Conservation (phyloP, 1,140 invertebrate genomes). For the Ditylenchus dipsaci region DNA sequence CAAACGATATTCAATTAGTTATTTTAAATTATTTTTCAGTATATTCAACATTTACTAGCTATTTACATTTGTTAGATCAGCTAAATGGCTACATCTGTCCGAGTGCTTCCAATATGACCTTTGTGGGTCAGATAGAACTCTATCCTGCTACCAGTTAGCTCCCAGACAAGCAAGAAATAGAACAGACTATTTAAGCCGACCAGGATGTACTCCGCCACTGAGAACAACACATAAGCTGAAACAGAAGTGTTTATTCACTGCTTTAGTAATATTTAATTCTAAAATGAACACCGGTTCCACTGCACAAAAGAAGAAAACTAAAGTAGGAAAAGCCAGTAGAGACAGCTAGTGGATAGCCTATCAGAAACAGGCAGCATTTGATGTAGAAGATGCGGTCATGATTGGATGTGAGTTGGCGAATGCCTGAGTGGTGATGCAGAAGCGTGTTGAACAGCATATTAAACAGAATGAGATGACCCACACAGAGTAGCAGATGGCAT, state of each 20-base stretch:
- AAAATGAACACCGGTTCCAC: slow-evolving; percentile 34
- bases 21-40: too few species aligned
- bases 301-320: slow-evolving; percentile 41
- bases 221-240: slow-evolving; percentile 52
- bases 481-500: slow-evolving; percentile 45
- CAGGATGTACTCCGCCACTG: slow-evolving; percentile 51
- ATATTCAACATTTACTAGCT: too few species aligned
- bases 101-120: background rate
- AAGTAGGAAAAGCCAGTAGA: slow-evolving; percentile 52
- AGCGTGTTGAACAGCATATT: slow-evolving; percentile 55
- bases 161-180: slow-evolving; percentile 42
- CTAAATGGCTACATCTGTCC: background rate
- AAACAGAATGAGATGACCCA: slow-evolving; percentile 53
- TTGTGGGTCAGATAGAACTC: slow-evolving; percentile 32
- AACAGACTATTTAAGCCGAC: slow-evolving; percentile 36
- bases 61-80: too few species aligned
- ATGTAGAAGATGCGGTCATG: slow-evolving; percentile 46
- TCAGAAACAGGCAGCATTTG: slow-evolving; percentile 46
- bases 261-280: background rate
- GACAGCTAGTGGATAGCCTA: slow-evolving; percentile 48
- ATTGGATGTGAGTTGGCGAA: slow-evolving; percentile 33
- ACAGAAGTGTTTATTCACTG: background rate
- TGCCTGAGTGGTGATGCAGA: slow-evolving; percentile 50
- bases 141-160: slow-evolving; percentile 27
- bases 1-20: too few species aligned